Evolutionary conservation across 1,140 invertebrate genomes (phyloP), one percentile per base, ranked within the genome.

Genomic region (Drosophila simulans): DNA sequence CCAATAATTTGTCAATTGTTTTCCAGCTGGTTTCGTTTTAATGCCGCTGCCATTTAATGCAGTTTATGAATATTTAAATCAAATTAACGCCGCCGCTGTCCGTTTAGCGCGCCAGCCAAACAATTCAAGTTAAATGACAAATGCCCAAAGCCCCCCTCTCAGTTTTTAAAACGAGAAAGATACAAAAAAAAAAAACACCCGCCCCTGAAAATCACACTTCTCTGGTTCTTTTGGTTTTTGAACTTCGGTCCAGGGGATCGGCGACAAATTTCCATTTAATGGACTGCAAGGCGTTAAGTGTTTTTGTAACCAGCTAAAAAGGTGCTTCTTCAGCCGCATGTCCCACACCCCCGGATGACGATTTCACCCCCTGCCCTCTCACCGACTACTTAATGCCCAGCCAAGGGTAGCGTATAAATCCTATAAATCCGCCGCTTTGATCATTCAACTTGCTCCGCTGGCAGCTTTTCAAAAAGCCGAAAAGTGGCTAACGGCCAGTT

Each of bases 1-100:
- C 35, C 43, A 43, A 43, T 68, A 43, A 55, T 74, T 64, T 64
- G 51, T 56, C 39, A 74, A 56, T 73, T 49, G 56, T 37, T 57
- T 75, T 45, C 42, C 20, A 37, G 35, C 17, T 78, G 40, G 70
- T 56, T 46, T 68, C 53, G 35, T 49, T 77, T 73, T 85, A 72
- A 66, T 78, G 81, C 80, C 78, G 82, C 57, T 70, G 75, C 66
- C 79, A 65, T 88, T 88, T 72, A 86, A 82, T 86, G 78, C 82
- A 86, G 82, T 86, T 86, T 82, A 86, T 86, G 82, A 86, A 86
- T 86, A 88, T 86, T 86, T 88, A 86, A 82, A 88, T 86, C 83
- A 82, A 86, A 88, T 86, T 86, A 79, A 82, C 65, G 46, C 65
- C 60, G 48, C 66, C 66, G 58, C 54, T 68, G 54, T 68, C 60